Conservation (phyloP, 2,797 vertebrate genomes). For the Craterocephalus amniculus region DNA sequence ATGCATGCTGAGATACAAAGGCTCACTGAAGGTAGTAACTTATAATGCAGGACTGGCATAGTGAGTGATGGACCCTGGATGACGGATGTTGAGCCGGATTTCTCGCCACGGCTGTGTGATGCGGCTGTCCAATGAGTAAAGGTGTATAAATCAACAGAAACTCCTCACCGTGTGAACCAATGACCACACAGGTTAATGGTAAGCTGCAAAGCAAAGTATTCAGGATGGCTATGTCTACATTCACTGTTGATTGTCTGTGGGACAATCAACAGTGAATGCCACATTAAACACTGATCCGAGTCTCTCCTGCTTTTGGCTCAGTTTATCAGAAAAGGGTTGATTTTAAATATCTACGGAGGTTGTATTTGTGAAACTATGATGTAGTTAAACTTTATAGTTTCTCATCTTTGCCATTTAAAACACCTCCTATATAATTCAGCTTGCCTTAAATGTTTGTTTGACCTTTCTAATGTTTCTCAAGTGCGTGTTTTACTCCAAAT, state of each 20-base stretch:
- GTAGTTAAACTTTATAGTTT: not conserved
- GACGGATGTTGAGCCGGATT: constrained; percentile 59
- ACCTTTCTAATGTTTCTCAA: constrained; percentile 45
- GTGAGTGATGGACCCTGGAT: constrained; percentile 37
- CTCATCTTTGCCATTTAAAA: constrained; percentile 29
- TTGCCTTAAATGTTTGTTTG: constrained; percentile 22
- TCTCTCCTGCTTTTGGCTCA: constrained; percentile 1
- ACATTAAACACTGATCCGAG: constrained; percentile 30
- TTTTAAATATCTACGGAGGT: not conserved
- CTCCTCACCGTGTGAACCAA: constrained; percentile 24
- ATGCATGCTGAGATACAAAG: not conserved
- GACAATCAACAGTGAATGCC: constrained; percentile 14
- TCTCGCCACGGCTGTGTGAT: constrained; percentile 16
- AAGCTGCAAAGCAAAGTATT: constrained; percentile 31
- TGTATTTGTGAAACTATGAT: not conserved
- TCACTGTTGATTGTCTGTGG: constrained; percentile 10
- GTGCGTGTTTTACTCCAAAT: constrained; percentile 27
- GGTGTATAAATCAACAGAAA: constrained; percentile 62
- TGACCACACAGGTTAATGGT: constrained; percentile 32
- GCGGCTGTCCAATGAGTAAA: constrained; percentile 29
- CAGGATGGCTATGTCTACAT: constrained; percentile 22
- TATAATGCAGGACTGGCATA: constrained; percentile 22
- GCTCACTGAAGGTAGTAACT: constrained; percentile 22
- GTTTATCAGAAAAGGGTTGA: not conserved
- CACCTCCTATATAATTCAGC: constrained; percentile 4